phyloP scores from a whole-genome alignment of 2,113 vertebrate species.

The Podilymbus podiceps region DNA sequence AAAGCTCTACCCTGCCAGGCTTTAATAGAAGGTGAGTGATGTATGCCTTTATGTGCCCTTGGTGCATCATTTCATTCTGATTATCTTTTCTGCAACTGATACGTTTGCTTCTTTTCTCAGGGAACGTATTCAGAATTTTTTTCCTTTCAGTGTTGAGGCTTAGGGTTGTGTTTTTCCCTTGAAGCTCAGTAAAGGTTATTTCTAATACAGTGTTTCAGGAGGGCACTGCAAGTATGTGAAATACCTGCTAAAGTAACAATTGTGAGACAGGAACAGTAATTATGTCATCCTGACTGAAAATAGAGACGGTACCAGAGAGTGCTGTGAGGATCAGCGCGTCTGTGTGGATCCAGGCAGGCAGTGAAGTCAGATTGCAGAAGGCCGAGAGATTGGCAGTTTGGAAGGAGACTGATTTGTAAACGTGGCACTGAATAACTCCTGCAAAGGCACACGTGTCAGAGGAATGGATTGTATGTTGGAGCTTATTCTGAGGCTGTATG shows the following conservation, averaged over 20 bases:
- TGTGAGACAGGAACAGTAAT: accelerated
- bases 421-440: not conserved
- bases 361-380: not conserved
- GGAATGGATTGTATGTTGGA: not conserved
- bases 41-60: not conserved
- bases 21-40: not conserved
- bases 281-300: not conserved
- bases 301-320: not conserved
- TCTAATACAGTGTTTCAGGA: not conserved
- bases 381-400: not conserved
- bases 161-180: not conserved
- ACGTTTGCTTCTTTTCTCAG: not conserved
- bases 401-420: not conserved
- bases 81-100: not conserved
- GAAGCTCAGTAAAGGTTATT: not conserved
- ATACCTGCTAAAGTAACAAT: not conserved
- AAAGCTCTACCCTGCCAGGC: not conserved
- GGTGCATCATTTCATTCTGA: not conserved
- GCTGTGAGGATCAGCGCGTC: accelerated
- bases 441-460: not conserved
- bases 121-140: not conserved
- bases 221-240: not conserved
- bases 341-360: not conserved
- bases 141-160: not conserved
- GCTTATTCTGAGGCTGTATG: not conserved